Conservation (phyloP, 2,888 invertebrate genomes). For the Drosophila conformis region DNA sequence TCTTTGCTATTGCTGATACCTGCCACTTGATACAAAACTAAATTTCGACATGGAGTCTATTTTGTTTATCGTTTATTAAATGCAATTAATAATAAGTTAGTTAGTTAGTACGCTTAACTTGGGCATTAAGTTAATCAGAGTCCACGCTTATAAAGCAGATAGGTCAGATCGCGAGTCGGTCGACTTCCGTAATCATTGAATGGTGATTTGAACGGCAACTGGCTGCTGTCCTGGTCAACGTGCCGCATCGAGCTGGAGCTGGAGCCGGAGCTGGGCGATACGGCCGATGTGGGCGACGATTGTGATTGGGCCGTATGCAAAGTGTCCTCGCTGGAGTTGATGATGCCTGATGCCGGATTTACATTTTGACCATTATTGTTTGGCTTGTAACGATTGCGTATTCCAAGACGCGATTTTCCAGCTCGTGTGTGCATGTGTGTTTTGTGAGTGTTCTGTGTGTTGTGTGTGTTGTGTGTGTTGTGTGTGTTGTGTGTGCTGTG, state of each 20-base stretch:
- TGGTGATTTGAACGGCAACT: constrained; percentile 67
- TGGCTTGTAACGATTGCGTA: constrained; percentile 21
- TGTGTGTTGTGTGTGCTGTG: constrained; percentile 19
- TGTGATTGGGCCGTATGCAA: constrained; percentile 51
- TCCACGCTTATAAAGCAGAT: constrained; percentile 63
- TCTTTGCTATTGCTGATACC: not conserved
- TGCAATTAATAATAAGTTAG: constrained; percentile 10
- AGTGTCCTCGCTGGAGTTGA: constrained; percentile 69
- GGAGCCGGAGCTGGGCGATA: not conserved
- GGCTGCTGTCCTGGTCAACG: constrained; percentile 33
- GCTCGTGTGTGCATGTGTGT: constrained; percentile 17
- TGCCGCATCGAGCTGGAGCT: constrained; percentile 5
- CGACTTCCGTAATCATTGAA: constrained; percentile 71
- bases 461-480: not conserved
- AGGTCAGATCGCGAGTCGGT: constrained; percentile 64
- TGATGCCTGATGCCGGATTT: constrained; percentile 28
- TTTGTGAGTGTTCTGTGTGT: constrained; percentile 13
- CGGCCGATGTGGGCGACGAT: constrained; percentile 26
- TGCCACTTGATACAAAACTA: not conserved
- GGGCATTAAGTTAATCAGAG: constrained; percentile 38
- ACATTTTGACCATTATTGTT: not conserved
- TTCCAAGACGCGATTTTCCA: constrained; percentile 19
- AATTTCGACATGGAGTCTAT: not conserved
- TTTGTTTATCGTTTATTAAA: constrained; percentile 32
- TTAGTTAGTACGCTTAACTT: constrained; percentile 7